Conservation (phyloP, 2,888 invertebrate species). For the Tinea semifulvella region DNA sequence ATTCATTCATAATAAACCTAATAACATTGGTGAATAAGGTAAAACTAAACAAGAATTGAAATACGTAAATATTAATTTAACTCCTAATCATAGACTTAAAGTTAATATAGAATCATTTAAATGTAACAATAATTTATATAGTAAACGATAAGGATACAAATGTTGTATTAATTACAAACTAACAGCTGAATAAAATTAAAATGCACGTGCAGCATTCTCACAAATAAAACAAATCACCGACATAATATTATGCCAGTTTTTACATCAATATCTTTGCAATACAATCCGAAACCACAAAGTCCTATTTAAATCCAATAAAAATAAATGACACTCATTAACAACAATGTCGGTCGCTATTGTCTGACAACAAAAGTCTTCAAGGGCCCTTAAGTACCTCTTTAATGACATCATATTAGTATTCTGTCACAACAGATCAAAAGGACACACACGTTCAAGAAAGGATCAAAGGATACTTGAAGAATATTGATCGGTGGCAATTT, state of each 20-base stretch:
- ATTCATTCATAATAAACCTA: too few species aligned
- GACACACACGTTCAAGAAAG: slow-evolving; percentile 42
- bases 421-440: slow-evolving; percentile 63
- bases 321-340: slow-evolving; percentile 59
- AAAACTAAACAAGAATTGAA: too few species aligned
- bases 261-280: slow-evolving; percentile 5
- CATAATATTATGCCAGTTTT: not conserved
- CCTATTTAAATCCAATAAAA: slow-evolving; percentile 57
- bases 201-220: slow-evolving; percentile 2
- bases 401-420: slow-evolving; percentile 61
- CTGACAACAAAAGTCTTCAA: slow-evolving; percentile 30
- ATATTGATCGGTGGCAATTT: slow-evolving; percentile 58
- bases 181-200: not conserved
- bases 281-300: slow-evolving; percentile 36
- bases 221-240: not conserved
- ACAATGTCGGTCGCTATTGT: slow-evolving; percentile 44
- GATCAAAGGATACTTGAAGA: slow-evolving; percentile 25
- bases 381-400: slow-evolving; percentile 40
- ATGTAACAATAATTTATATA: too few species aligned
- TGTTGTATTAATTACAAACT: too few species aligned
- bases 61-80: too few species aligned
- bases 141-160: too few species aligned
- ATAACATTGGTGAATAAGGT: too few species aligned
- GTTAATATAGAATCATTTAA: too few species aligned
- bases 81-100: too few species aligned